These are phyloP conservation scores for Apomyelois bistriatella DNA, from an alignment of 2,888 invertebrate genomes.

Conservation along the genomic window DNA sequence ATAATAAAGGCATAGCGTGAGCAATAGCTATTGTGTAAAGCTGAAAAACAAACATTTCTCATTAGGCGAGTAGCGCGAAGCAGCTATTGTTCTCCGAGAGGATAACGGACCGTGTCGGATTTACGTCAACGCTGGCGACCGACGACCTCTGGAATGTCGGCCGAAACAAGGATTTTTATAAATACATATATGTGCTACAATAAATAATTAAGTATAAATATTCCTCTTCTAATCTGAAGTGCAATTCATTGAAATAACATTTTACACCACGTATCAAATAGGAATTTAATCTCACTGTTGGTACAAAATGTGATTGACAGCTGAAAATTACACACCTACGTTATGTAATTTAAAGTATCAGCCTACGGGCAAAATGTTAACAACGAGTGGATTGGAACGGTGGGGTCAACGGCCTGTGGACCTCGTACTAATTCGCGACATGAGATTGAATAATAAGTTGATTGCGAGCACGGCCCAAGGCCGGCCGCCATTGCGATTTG, in stretches of 20 bases:
- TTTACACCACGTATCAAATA: background rate
- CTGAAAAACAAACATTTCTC: constrained; percentile 77
- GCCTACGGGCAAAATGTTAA: constrained; percentile 32
- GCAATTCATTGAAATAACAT: no score
- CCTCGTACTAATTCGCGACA: constrained; percentile 79
- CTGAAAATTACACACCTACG: constrained; percentile 20
- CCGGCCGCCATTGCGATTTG: constrained; percentile 69
- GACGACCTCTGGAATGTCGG: constrained; percentile 54
- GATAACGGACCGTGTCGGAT: constrained; percentile 74
- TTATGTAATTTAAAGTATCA: constrained; percentile 35
- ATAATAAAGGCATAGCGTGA: constrained; percentile 62
- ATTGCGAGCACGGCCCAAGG: constrained; percentile 72
- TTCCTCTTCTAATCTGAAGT: background rate
- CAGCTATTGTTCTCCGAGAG: constrained; percentile 67
- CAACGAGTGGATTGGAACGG: constrained; percentile 49
- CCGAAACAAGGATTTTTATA: no score
- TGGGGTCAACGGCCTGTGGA: constrained; percentile 64
- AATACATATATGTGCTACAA: background rate
- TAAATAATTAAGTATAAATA: background rate
- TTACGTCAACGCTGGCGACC: constrained; percentile 60
- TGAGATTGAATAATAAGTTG: constrained; percentile 80
- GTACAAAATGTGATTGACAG: constrained; percentile 17
- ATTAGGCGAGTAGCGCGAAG: constrained; percentile 71
- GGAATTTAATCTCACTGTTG: background rate
- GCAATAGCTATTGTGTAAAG: constrained; percentile 63